Evolutionary conservation across 2,113 vertebrate species (phyloP).

Genomic region (Platanista minor): DNA sequence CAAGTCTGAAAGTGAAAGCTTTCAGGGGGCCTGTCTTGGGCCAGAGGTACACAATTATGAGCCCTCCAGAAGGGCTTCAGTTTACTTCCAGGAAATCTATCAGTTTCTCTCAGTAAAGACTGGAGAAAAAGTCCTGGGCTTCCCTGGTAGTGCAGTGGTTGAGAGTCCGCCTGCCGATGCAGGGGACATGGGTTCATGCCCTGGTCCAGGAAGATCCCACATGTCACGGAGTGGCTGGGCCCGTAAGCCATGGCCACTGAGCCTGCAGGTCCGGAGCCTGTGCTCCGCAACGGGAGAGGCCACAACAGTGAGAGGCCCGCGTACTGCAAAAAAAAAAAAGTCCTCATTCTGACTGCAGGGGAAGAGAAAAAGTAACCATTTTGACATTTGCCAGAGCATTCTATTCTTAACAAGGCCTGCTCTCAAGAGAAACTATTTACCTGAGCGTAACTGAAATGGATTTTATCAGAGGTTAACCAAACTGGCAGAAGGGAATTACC

Average conservation of each 20-base stretch:
- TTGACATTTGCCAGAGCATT: background rate
- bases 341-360: background rate
- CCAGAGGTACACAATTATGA: background rate
- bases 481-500: background rate
- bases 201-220: too few species aligned
- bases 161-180: too few species aligned
- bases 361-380: background rate
- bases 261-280: too few species aligned
- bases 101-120: background rate
- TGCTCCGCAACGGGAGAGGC: too few species aligned
- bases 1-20: background rate
- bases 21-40: rapidly evolving
- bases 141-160: too few species aligned
- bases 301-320: too few species aligned
- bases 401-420: background rate
- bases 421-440: background rate
- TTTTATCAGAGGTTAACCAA: background rate
- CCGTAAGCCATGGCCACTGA: too few species aligned
- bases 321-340: too few species aligned
- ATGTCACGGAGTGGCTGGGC: too few species aligned
- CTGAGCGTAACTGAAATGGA: background rate
- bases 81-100: background rate
- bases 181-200: too few species aligned
- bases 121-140: background rate
- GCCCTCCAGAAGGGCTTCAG: too few species aligned